A percentile compares a stretch with the other conserved stretches of the same genome.
Evolutionary conservation across 2,888 invertebrate genomes (phyloP).

Genomic region (Listrodromus nycthemerus): DNA sequence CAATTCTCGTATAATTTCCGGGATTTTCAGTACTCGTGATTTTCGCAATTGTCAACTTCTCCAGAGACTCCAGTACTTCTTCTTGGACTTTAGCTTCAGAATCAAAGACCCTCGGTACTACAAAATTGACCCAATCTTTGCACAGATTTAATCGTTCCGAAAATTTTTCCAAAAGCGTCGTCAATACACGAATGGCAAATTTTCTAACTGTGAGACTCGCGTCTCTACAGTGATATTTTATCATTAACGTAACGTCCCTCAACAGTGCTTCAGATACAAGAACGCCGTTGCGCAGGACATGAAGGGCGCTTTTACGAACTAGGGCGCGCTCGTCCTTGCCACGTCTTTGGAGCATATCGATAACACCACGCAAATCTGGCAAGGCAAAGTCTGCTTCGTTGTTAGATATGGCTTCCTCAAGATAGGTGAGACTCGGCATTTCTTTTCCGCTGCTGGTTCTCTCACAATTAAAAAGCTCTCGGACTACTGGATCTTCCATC

Average conservation of each 20-base stretch:
- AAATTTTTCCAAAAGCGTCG: slow-evolving; percentile 84
- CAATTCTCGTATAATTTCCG: slow-evolving; percentile 1
- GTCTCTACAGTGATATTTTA: slow-evolving; percentile 84
- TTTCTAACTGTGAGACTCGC: slow-evolving; percentile 85
- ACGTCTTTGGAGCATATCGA: slow-evolving; percentile 83
- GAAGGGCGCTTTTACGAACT: slow-evolving; percentile 83
- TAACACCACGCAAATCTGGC: slow-evolving; percentile 79
- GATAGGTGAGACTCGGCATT: slow-evolving; percentile 72
- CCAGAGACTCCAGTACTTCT: slow-evolving; percentile 84
- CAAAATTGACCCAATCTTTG: slow-evolving; percentile 83
- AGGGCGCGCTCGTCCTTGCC: slow-evolving; percentile 86
- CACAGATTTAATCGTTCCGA: slow-evolving; percentile 82
- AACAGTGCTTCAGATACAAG: slow-evolving; percentile 70
- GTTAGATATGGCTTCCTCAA: slow-evolving; percentile 71
- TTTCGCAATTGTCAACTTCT: slow-evolving; percentile 84
- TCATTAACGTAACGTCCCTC: slow-evolving; percentile 68
- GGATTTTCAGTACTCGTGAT: slow-evolving; percentile 70
- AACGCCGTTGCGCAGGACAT: slow-evolving; percentile 76
- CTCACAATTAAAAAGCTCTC: slow-evolving; percentile 67
- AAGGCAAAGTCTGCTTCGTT: slow-evolving; percentile 72
- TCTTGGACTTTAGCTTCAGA: slow-evolving; percentile 86
- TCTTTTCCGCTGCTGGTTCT: background rate
- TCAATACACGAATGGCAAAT: slow-evolving; percentile 85
- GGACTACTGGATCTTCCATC: slow-evolving; percentile 59
- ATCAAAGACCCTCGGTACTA: slow-evolving; percentile 86